Evolutionary conservation across 1,140 invertebrate species (phyloP).

Genomic region (Sitobion miscanthi): DNA sequence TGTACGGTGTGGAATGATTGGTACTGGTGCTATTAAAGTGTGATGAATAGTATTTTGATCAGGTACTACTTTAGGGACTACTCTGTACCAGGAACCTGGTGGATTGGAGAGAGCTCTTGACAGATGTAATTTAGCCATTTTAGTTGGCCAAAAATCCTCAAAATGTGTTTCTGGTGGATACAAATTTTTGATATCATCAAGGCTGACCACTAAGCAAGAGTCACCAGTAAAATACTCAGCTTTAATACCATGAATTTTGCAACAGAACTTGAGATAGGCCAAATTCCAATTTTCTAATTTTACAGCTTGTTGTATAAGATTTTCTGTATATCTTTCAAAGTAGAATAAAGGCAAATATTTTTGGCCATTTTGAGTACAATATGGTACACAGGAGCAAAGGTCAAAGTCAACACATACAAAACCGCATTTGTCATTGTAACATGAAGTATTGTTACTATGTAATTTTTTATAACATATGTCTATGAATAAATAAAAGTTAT

Average conservation of each 20-base stretch:
- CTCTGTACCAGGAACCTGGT: constrained; percentile 58
- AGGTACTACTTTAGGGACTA: constrained; percentile 56
- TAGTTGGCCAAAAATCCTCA: constrained; percentile 89
- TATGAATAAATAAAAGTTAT: constrained; percentile 88
- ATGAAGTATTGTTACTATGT: constrained; percentile 68
- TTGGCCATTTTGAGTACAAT: constrained; percentile 80
- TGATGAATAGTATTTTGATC: constrained; percentile 35
- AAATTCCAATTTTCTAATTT: constrained; percentile 88
- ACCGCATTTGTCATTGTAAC: constrained; percentile 80
- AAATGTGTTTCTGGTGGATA: constrained; percentile 87
- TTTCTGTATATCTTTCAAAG: constrained; percentile 90
- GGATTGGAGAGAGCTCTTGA: constrained; percentile 70
- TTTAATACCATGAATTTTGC: constrained; percentile 89
- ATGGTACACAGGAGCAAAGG: constrained; percentile 83
- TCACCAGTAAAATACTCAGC: constrained; percentile 90
- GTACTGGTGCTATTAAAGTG: background rate
- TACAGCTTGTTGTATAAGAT: constrained; percentile 82
- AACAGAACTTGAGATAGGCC: constrained; percentile 91
- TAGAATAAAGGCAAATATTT: constrained; percentile 94
- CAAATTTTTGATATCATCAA: constrained; percentile 88
- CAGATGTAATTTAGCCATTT: constrained; percentile 70
- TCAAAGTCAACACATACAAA: constrained; percentile 92
- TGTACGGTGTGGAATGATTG: background rate
- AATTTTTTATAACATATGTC: constrained; percentile 87
- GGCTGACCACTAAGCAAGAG: constrained; percentile 84